Base-by-base conservation (phyloP, 2,888 invertebrate genomes). In the Melanostoma scalare region DNA sequence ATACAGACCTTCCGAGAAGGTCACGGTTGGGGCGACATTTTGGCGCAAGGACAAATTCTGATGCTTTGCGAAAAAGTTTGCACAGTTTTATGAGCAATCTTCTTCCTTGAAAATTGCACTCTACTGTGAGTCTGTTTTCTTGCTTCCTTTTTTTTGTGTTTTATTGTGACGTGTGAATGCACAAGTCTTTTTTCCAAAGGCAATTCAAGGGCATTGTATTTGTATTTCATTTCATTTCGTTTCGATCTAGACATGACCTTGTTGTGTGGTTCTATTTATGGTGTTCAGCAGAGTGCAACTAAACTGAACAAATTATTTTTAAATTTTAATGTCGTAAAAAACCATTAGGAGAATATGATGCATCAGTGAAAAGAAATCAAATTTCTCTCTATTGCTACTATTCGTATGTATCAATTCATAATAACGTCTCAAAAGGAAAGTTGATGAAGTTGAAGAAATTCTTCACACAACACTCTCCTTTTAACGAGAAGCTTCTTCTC, bases 61-160 rank as follows among this genome's bases (percentile, higher is more conserved):
- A 56, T 61, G 58, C 73, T 71, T 44, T 56, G 61, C 61, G 42
- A 56, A 77, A 61, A 65, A 78, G 68, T 58, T 81, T 73, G 68
- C 69, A 63, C 74, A 79, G 71, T 84, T 84, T 84, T 74, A 79
- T 79, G 79, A 84, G 84, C 79, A 84, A 75, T 84, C 79, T 60
- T 44, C 38, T 50, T 78, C 55, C 9, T 58, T 52, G 38, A 31
- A 81, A 58, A 80, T 58, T 77, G 77, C 77, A 82, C 82, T 68
- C 76, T 63, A 36, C 61, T 63, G 46, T 50, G 44, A 6, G n/a
- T 36, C 53, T 50, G 10, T 46, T 71, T 72, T 38, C 56, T 74
- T 63, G 9, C 46, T 2, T 8, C 20, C 2, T 10, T 31, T 42
- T 4, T 8, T 10, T 10, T 33, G 58, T 30, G 46, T 8, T 36